Percentiles rank a stretch among this genome's conserved stretches.
Evolutionary conservation across 1,140 invertebrate genomes (phyloP).

Genomic region (Drosophila bocqueti): DNA sequence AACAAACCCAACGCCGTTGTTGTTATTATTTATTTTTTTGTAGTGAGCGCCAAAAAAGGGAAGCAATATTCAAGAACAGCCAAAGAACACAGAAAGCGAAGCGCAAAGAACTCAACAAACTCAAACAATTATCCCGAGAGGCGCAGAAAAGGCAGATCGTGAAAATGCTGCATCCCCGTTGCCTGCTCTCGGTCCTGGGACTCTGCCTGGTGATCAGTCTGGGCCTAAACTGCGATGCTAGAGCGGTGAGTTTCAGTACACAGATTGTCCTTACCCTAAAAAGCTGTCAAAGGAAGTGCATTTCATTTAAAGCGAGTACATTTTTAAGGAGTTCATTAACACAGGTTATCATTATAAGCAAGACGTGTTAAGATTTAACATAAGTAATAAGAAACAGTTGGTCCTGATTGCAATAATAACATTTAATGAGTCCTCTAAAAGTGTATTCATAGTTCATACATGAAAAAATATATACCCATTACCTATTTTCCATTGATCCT

Average conservation of each 20-base stretch:
- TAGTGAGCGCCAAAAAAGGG: slow-evolving; percentile 23
- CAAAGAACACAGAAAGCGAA: background rate
- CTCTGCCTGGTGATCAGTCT: slow-evolving; percentile 64
- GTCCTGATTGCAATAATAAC: background rate
- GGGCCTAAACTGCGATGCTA: slow-evolving; percentile 69
- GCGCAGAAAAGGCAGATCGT: background rate
- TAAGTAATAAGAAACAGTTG: background rate
- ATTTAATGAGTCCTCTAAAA: no score
- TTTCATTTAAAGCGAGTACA: no score
- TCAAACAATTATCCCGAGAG: background rate
- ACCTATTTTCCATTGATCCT: fast-evolving
- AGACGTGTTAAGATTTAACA: no score
- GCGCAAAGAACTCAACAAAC: background rate
- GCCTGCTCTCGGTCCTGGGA: slow-evolving; percentile 67
- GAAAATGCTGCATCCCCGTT: slow-evolving; percentile 43
- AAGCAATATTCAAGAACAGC: background rate
- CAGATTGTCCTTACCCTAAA: no score
- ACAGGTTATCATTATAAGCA: no score
- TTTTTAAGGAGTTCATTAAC: no score
- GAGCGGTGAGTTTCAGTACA: slow-evolving; percentile 64
- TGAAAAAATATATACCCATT: background rate
- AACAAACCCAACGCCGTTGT: slow-evolving; percentile 9
- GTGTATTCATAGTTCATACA: background rate
- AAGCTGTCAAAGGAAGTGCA: no score
- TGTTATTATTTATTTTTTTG: slow-evolving; percentile 44